Conservation (phyloP, 2,113 vertebrate genomes). For the Melanerpes formicivorus region DNA sequence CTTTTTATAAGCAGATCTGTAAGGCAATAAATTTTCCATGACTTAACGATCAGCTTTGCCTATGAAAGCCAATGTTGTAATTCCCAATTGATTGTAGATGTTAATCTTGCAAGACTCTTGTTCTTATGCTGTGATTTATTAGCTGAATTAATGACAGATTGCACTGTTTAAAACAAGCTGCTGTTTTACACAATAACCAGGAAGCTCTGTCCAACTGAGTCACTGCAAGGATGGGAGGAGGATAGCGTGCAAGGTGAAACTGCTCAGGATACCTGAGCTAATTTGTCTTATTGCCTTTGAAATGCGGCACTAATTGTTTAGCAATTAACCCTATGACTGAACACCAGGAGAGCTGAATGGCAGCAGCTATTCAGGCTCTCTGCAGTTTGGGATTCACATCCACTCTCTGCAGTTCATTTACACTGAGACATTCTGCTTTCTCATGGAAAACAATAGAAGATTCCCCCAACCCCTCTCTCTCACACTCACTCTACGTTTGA, state of each 20-base stretch:
- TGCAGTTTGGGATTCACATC: constrained; percentile 4
- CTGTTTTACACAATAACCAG: constrained; percentile 60
- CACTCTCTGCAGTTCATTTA: constrained; percentile 6
- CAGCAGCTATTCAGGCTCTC: constrained; percentile 43
- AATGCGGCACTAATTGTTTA: constrained; percentile 65
- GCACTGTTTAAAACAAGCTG: constrained; percentile 56
- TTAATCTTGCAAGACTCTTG: constrained; percentile 75
- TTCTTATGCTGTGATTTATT: constrained; percentile 76
- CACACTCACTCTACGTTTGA: neutral
- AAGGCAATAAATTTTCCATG: constrained; percentile 69
- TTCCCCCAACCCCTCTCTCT: neutral
- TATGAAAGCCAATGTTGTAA: constrained; percentile 72
- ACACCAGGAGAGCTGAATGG: constrained; percentile 54
- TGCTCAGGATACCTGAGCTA: constrained; percentile 63
- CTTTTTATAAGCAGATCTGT: constrained; percentile 63
- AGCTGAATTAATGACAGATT: constrained; percentile 76
- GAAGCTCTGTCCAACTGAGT: constrained; percentile 41
- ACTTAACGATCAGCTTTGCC: constrained; percentile 66
- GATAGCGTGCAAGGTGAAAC: constrained; percentile 29
- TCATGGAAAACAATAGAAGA: constrained; percentile 7
- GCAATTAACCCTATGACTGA: constrained; percentile 71
- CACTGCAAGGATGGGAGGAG: constrained; percentile 29
- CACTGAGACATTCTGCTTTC: constrained; percentile 9
- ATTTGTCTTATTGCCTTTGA: constrained; percentile 64
- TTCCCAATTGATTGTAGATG: constrained; percentile 79